Conservation (phyloP, 1,140 invertebrate genomes). For the Lordiphosa clarofinis region DNA sequence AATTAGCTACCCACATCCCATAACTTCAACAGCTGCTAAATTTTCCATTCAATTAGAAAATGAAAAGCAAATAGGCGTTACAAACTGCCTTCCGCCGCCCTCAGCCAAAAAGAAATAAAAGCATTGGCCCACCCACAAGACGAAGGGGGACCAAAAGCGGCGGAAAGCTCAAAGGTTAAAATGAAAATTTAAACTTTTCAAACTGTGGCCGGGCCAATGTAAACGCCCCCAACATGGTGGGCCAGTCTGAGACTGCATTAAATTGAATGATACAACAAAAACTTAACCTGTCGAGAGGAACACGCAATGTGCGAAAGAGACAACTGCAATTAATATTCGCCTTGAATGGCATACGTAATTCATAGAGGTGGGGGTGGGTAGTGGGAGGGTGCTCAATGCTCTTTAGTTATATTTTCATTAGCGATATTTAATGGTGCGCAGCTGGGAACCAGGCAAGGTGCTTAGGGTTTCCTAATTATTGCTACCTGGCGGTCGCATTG, state of each 20-base stretch:
- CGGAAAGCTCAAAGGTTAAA: constrained; percentile 66
- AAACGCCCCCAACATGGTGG: constrained; percentile 38
- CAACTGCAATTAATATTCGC: constrained; percentile 45
- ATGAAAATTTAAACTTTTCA: constrained; percentile 71
- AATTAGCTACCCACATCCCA: too few relatives aligned
- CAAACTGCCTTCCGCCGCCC: constrained; percentile 11
- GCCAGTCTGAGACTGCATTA: constrained; percentile 11
- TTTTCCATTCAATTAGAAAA: constrained; percentile 75
- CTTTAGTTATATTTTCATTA: constrained; percentile 60
- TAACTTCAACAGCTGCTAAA: constrained; percentile 63
- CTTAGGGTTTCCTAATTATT: constrained; percentile 50
- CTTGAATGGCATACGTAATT: constrained; percentile 31
- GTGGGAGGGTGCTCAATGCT: constrained; percentile 3
- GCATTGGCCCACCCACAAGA: background rate
- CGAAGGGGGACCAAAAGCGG: background rate
- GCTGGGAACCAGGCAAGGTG: constrained; percentile 37
- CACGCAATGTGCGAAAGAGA: constrained; percentile 50
- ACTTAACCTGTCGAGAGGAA: constrained; percentile 24
- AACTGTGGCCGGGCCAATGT: constrained; percentile 29
- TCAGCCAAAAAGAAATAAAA: background rate
- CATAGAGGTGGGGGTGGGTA: background rate
- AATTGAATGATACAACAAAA: constrained; percentile 59
- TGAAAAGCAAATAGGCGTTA: constrained; percentile 69
- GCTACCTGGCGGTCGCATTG: constrained; percentile 24
- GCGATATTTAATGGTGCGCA: constrained; percentile 33